Evolutionary conservation across 2,797 vertebrate species (phyloP).

Genomic region (Xiphophorus birchmanni): DNA sequence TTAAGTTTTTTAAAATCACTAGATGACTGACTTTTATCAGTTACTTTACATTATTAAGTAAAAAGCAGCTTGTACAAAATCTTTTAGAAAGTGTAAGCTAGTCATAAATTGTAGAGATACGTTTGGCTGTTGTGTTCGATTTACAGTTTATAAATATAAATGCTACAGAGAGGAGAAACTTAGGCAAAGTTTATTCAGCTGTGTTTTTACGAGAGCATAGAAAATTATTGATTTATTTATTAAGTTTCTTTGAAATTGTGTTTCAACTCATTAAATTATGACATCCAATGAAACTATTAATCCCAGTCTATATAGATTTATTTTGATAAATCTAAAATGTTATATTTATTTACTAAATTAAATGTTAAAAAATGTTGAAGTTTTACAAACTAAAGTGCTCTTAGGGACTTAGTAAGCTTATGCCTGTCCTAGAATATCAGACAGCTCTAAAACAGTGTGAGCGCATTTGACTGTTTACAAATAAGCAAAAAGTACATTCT

Average conservation of each 20-base stretch:
- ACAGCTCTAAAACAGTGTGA: slow-evolving; percentile 39
- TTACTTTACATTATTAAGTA: not conserved
- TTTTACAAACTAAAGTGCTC: not conserved
- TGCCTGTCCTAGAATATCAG: slow-evolving; percentile 48
- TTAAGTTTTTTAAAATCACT: not conserved
- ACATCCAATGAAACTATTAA: not conserved
- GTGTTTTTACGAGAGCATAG: not conserved
- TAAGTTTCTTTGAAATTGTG: not conserved
- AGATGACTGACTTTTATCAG: not conserved
- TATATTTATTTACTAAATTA: not conserved
- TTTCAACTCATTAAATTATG: not conserved
- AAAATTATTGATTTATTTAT: not conserved
- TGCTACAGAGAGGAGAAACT: not conserved
- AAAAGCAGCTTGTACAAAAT: not conserved
- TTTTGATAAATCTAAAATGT: not conserved
- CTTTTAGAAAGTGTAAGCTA: not conserved
- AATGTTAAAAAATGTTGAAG: not conserved
- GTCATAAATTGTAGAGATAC: not conserved
- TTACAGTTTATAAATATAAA: not conserved
- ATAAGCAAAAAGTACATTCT: slow-evolving; percentile 34
- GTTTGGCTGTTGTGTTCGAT: not conserved
- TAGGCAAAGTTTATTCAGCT: not conserved
- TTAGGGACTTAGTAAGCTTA: not conserved
- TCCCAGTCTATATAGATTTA: not conserved
- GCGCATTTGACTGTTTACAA: slow-evolving; percentile 39